These are phyloP conservation scores for Heterotilapia buettikoferi DNA, from an alignment of 2,113 vertebrate species.

Conservation along the genomic window DNA sequence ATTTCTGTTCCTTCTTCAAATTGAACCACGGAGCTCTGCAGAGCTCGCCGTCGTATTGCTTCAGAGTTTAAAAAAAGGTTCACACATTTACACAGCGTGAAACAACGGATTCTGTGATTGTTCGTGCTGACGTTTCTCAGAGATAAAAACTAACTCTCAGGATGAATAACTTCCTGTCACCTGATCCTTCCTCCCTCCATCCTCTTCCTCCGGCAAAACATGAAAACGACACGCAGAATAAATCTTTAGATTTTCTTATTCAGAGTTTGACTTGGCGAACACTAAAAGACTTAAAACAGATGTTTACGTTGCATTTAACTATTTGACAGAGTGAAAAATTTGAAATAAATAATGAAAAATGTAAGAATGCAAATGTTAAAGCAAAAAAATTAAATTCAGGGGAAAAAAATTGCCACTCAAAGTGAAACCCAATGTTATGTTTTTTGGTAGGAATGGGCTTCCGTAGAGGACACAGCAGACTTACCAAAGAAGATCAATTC, in stretches of 20 bases:
- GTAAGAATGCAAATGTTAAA: not conserved
- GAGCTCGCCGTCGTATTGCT: conserved; percentile 18
- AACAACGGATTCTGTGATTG: not conserved
- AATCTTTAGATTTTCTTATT: not conserved
- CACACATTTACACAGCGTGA: not conserved
- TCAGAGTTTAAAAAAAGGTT: not conserved
- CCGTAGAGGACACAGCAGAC: not conserved
- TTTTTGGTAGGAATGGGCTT: not conserved
- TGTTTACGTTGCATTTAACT: not conserved
- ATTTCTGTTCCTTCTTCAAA: not conserved
- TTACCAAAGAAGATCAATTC: not conserved
- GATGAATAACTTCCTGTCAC: not conserved
- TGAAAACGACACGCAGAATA: not conserved
- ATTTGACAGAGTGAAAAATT: not conserved
- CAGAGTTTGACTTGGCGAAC: not conserved
- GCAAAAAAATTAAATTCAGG: not conserved
- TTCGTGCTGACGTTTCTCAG: not conserved
- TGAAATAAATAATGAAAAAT: not conserved
- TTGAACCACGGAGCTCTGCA: not conserved
- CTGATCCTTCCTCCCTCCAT: not conserved
- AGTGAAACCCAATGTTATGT: not conserved
- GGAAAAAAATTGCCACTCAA: fast-evolving
- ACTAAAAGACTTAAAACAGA: not conserved
- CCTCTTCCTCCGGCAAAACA: not conserved
- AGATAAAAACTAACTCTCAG: not conserved